phyloP scores from a whole-genome alignment of 2,797 vertebrate species.

The Platalea minor region DNA sequence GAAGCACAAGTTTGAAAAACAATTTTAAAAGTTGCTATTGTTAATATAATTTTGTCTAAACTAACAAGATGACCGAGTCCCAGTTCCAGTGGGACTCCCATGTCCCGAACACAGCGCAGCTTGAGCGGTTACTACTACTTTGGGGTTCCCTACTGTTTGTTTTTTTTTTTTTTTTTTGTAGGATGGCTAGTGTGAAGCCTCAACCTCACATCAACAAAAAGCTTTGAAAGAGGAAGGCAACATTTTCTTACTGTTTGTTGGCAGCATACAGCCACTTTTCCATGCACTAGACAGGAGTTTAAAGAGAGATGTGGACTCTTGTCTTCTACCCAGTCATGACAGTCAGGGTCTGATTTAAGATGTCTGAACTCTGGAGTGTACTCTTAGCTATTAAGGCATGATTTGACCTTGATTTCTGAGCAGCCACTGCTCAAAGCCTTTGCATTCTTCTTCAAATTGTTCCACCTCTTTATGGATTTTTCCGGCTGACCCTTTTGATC shows the following conservation, averaged over 20 bases:
- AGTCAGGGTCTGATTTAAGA: neutral
- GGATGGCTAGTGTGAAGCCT: neutral
- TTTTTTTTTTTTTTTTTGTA: too few relatives aligned
- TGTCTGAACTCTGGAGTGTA: neutral
- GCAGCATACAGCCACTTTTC: neutral
- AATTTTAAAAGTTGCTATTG: rapidly evolving
- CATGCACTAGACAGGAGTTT: neutral
- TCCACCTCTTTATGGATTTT: constrained; percentile 38
- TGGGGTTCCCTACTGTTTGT: neutral
- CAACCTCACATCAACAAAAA: neutral
- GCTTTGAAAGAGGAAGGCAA: neutral
- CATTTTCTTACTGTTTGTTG: neutral
- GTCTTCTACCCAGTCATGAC: neutral
- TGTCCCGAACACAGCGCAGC: neutral
- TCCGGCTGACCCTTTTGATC: constrained; percentile 33
- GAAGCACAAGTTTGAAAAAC: neutral
- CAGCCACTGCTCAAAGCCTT: neutral
- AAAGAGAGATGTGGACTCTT: neutral
- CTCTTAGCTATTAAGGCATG: neutral
- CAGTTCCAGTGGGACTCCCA: neutral
- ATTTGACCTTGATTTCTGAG: constrained; percentile 11
- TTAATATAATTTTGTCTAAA: neutral
- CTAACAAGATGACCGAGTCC: neutral
- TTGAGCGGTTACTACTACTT: too few relatives aligned
- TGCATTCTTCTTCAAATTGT: neutral